phyloP scores from a whole-genome alignment of 2,888 invertebrate species.

The Trissolcus japonicus region DNA sequence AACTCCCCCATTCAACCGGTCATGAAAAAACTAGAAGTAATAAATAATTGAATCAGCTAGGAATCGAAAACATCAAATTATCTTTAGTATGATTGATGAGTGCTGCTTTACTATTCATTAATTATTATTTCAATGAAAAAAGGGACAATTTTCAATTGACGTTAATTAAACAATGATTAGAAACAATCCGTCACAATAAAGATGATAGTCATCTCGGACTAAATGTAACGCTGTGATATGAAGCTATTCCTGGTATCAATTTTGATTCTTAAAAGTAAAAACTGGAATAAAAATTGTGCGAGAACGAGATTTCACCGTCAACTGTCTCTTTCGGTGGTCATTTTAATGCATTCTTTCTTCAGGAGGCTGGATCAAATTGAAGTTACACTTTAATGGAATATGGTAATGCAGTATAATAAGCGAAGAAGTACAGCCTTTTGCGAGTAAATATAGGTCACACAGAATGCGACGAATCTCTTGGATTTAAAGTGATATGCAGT shows the following conservation, averaged over 20 bases:
- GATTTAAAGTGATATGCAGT: too few relatives aligned
- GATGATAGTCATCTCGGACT: slow-evolving; percentile 10
- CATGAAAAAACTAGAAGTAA: too few relatives aligned
- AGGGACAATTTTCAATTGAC: slow-evolving; percentile 4
- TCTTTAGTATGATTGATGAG: too few relatives aligned
- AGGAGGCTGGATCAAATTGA: slow-evolving; percentile 44
- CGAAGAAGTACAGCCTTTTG: slow-evolving; percentile 41
- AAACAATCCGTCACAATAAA: slow-evolving; percentile 12
- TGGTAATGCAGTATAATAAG: slow-evolving; percentile 53
- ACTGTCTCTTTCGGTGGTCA: slow-evolving; percentile 47
- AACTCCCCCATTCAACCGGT: too few relatives aligned
- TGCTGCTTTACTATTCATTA: background rate
- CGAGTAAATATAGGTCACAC: slow-evolving; percentile 52
- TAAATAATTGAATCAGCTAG: too few relatives aligned
- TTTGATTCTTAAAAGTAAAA: slow-evolving; percentile 37
- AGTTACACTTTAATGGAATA: slow-evolving; percentile 57
- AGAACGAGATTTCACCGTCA: slow-evolving; percentile 28
- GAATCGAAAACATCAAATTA: too few relatives aligned
- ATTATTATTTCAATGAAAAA: background rate
- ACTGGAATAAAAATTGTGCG: slow-evolving; percentile 26
- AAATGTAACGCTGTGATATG: background rate
- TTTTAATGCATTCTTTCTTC: slow-evolving; percentile 45
- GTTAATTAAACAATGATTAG: slow-evolving; percentile 16
- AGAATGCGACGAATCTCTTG: slow-evolving; percentile 24
- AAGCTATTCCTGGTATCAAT: background rate